Evolutionary conservation across 2,113 vertebrate genomes (phyloP).

Genomic region (Phasianus colchicus): DNA sequence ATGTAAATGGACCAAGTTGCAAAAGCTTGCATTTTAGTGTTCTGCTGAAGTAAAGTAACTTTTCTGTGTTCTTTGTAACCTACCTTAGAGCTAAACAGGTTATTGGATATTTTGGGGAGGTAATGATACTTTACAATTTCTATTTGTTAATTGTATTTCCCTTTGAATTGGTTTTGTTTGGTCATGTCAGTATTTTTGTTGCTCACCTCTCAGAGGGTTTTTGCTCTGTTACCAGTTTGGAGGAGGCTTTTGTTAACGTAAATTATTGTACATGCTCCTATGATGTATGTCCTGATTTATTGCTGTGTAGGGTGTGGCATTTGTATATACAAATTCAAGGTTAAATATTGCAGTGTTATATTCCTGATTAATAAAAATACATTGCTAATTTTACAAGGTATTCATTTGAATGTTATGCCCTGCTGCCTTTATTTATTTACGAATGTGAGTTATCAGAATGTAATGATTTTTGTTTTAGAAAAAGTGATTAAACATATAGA

Average conservation of each 20-base stretch:
- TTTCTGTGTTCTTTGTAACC: not conserved
- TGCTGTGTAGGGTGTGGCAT: conserved; percentile 11
- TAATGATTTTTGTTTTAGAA: conserved; percentile 23
- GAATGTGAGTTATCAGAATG: conserved; percentile 52
- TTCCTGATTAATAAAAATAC: conserved; percentile 49
- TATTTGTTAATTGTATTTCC: conserved; percentile 15
- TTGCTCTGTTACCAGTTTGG: not conserved
- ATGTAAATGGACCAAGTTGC: conserved; percentile 52
- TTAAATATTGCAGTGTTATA: conserved; percentile 40
- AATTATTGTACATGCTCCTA: not conserved
- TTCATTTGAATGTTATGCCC: conserved; percentile 46
- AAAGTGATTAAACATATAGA: not conserved
- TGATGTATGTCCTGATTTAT: conserved; percentile 4
- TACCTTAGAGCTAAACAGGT: conserved; percentile 21
- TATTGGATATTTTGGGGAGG: not conserved
- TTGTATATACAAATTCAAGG: conserved; percentile 5
- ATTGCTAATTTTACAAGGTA: conserved; percentile 33
- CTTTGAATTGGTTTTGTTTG: not conserved
- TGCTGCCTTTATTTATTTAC: conserved; percentile 54
- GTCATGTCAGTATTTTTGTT: not conserved
- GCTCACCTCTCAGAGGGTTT: not conserved
- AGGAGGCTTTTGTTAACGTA: not conserved
- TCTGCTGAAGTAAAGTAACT: not conserved
- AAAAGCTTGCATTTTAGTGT: conserved; percentile 20
- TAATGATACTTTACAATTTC: not conserved